These are phyloP conservation scores for Microctenopoma lineatum DNA, from an alignment of 2,797 vertebrate species.

Conservation along the genomic window DNA sequence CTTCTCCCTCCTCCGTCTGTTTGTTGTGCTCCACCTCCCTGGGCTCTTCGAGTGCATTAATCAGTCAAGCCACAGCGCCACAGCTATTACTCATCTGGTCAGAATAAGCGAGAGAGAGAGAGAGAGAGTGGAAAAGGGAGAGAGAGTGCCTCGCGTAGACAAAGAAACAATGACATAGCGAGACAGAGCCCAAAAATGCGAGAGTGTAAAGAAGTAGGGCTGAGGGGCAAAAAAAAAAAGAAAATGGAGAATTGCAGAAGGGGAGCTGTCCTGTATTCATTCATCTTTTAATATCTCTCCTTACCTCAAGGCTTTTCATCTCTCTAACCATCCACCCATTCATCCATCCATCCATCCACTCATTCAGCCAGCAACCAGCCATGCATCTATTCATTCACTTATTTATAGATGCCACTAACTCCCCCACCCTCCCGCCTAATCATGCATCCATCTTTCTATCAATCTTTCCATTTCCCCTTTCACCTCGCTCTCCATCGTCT, in stretches of 20 bases:
- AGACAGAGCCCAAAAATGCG: conserved; percentile 19
- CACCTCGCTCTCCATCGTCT: conserved; percentile 47
- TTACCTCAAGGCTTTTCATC: conserved; percentile 71
- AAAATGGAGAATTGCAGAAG: conserved; percentile 47
- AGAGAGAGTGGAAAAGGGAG: conserved; percentile 16
- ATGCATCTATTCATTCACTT: conserved; percentile 69
- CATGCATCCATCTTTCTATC: conserved; percentile 69
- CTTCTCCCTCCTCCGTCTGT: conserved; percentile 60
- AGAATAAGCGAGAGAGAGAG: conserved; percentile 56
- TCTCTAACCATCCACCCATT: conserved; percentile 54
- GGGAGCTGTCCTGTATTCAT: conserved; percentile 65
- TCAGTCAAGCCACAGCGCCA: conserved; percentile 78
- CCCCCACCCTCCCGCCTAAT: conserved; percentile 62
- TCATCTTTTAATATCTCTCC: conserved; percentile 70
- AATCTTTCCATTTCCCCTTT: conserved; percentile 71
- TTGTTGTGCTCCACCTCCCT: conserved; percentile 79
- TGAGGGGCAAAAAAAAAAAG: conserved; percentile 26
- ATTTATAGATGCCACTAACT: conserved; percentile 68
- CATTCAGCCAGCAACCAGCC: conserved; percentile 53
- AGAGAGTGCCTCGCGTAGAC: conserved; percentile 42
- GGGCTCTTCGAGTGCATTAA: conserved; percentile 79
- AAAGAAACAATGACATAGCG: conserved; percentile 49
- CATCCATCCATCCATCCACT: conserved; percentile 63
- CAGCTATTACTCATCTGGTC: conserved; percentile 81
- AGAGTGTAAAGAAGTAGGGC: conserved; percentile 30